Evolutionary conservation across 1,140 invertebrate genomes (phyloP).

Genomic region (Calosoma granatense): DNA sequence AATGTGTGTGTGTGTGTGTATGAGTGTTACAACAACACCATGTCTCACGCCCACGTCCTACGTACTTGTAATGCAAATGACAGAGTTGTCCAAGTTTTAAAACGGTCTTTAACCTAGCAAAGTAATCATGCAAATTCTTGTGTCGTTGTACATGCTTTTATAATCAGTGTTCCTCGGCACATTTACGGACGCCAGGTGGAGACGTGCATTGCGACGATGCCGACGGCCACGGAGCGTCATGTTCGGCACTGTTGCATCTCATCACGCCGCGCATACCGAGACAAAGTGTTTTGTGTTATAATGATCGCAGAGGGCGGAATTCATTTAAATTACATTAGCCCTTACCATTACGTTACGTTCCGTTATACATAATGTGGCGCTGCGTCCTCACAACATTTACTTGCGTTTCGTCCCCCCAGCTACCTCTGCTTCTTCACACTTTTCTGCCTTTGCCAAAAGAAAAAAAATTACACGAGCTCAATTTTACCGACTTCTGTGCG

Average conservation of each 20-base stretch:
- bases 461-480: too few relatives aligned
- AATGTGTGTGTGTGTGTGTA: too few relatives aligned
- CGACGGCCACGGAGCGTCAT: not conserved
- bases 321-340: not conserved
- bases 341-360: not conserved
- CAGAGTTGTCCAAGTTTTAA: slow-evolving; percentile 31
- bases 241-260: not conserved
- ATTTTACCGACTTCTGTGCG: too few relatives aligned
- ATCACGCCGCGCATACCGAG: not conserved
- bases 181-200: slow-evolving; percentile 8
- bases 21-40: too few relatives aligned
- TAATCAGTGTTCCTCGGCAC: slow-evolving; percentile 16
- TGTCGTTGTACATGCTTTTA: slow-evolving; percentile 15
- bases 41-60: too few relatives aligned
- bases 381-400: too few relatives aligned
- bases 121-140: slow-evolving; percentile 34
- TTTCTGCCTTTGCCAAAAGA: not conserved
- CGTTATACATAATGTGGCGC: too few relatives aligned
- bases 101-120: slow-evolving; percentile 24
- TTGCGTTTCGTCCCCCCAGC: too few relatives aligned
- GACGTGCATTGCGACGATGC: slow-evolving; percentile 11
- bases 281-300: slow-evolving; percentile 2
- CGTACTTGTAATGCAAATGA: slow-evolving; percentile 31
- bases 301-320: not conserved
- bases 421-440: not conserved